Evolutionary conservation across 2,888 invertebrate genomes (phyloP), one percentile per base, ranked within the genome.

Genomic region (Drosophila subsilvestris): DNA sequence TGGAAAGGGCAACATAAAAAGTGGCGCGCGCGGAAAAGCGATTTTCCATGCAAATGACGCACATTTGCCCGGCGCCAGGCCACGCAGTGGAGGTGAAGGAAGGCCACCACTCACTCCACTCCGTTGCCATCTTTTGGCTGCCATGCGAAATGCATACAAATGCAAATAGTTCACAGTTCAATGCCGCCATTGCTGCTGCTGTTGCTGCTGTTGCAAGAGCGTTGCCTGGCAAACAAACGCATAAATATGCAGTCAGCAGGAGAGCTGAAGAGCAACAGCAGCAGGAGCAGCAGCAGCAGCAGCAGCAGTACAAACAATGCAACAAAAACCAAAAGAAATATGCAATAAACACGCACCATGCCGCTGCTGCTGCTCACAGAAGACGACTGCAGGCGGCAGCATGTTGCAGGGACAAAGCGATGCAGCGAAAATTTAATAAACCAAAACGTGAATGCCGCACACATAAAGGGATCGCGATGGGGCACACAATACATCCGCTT

Each of bases 31-130:
- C 44, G 59, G 75, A 73, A 78, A 81, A 88, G 75, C 84, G 81
- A 86, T 88, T 90, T 90, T 82, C 88, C 89, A 90, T 90, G 90
- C 90, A 90, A 90, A 90, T 90, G 81, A 78, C 85, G 83, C 80
- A 84, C 87, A 84, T 87, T 79, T 76, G 78, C 77, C 14, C 74
- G 63, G 66, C 70, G 76, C 78, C 72, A 37, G 63, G 53, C 44
- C 32, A n/a, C n/a, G n/a, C n/a, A 32, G 32, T 32, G 32, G 37
- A 37, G 37, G 37, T 37, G 37, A 6, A 37, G 37, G 37, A 37
- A n/a, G n/a, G 37, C 37, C 37, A 43, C 51, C 57, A 50, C n/a
- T 47, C 44, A 20, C 20, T 2, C 3, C 20, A 20, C 25, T 6
- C 5, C 55, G 68, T 54, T 61, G 57, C 71, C 88, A 75, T 88